Conservation (phyloP, 2,113 vertebrate genomes). For the Stomatorhinus ivindoensis region DNA sequence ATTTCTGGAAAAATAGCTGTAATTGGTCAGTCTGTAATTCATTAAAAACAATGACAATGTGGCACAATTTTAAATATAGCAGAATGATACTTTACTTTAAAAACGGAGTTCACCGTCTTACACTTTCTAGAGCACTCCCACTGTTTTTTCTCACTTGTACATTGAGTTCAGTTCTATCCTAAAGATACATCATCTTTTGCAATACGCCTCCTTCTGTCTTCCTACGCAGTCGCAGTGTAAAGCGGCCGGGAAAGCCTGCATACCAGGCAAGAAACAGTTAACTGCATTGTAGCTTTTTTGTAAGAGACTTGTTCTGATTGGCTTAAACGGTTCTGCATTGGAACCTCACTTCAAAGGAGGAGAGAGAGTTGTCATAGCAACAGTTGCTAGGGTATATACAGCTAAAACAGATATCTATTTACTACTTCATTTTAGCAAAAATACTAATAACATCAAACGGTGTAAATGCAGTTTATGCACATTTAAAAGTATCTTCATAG, state of each 20-base stretch:
- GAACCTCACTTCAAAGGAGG: conserved; percentile 44
- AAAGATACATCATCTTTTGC: neutral
- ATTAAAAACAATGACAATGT: neutral
- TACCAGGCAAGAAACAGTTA: conserved; percentile 34
- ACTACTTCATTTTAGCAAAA: conserved; percentile 30
- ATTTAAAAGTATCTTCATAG: neutral
- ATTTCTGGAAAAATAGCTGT: neutral
- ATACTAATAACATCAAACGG: neutral
- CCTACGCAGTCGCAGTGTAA: conserved; percentile 2
- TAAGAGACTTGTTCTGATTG: conserved; percentile 39
- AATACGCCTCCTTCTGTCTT: neutral
- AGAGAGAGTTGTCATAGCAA: conserved; percentile 54
- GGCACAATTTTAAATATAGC: neutral
- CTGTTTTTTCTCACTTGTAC: conserved; percentile 1
- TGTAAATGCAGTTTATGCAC: neutral
- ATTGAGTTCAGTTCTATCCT: conserved; percentile 4
- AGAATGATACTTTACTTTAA: neutral
- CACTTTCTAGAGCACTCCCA: conserved; percentile 1
- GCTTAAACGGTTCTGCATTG: conserved; percentile 44
- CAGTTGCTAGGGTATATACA: conserved; percentile 52
- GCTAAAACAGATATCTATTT: conserved; percentile 53
- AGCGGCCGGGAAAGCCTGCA: neutral
- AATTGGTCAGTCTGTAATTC: neutral
- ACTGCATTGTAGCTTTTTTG: conserved; percentile 35
- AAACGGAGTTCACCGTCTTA: neutral